Evolutionary conservation across 2,888 invertebrate species (phyloP).

Genomic region (Drosophila parthenogenetica): DNA sequence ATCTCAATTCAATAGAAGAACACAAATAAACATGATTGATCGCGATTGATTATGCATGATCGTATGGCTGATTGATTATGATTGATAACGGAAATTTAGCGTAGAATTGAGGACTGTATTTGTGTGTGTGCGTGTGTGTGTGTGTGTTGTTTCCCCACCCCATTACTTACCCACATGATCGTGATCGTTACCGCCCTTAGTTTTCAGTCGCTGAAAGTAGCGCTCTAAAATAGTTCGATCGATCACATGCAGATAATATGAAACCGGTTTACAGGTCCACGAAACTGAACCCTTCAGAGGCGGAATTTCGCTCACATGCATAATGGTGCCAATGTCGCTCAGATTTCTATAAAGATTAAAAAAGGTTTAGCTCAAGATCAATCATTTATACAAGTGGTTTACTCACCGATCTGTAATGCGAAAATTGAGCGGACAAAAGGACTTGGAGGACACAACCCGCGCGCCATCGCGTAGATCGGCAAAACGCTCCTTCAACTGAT

Average conservation of each 20-base stretch:
- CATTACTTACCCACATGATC: slow-evolving; percentile 83
- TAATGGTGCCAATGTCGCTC: slow-evolving; percentile 99
- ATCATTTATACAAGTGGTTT: background rate
- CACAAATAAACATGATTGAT: slow-evolving; percentile 16
- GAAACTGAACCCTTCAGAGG: slow-evolving; percentile 98
- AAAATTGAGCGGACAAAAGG: slow-evolving; percentile 99
- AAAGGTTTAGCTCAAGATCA: background rate
- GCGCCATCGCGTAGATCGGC: slow-evolving; percentile 98
- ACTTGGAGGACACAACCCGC: slow-evolving; percentile 98
- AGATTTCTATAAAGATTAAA: slow-evolving; percentile 89
- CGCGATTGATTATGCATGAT: slow-evolving; percentile 27
- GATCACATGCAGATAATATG: slow-evolving; percentile 99
- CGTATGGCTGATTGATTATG: slow-evolving; percentile 31
- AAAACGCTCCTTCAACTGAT: slow-evolving; percentile 97
- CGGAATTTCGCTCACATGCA: slow-evolving; percentile 98
- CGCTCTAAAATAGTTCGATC: slow-evolving; percentile 98
- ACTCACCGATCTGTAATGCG: slow-evolving; percentile 93
- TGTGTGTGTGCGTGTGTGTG: background rate
- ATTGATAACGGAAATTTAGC: slow-evolving; percentile 19
- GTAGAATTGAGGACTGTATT: slow-evolving; percentile 6
- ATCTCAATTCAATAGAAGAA: background rate
- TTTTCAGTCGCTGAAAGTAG: slow-evolving; percentile 97
- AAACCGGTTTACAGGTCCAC: slow-evolving; percentile 99
- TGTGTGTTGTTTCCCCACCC: background rate
- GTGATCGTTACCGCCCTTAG: slow-evolving; percentile 88